Conservation (phyloP, 2,797 vertebrate genomes). For the Pangasius djambal region DNA sequence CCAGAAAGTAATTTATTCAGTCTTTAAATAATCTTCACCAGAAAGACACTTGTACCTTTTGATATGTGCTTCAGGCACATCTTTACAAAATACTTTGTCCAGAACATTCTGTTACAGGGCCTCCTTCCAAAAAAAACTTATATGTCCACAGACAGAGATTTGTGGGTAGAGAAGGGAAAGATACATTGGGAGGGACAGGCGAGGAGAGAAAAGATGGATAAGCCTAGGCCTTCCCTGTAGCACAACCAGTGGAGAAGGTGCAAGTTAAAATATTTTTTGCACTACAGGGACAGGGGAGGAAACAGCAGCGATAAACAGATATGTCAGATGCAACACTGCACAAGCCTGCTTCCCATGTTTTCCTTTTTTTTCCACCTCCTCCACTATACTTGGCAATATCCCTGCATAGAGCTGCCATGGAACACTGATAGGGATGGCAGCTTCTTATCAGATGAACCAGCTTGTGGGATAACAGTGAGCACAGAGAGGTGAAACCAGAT, state of each 20-base stretch:
- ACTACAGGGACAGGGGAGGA: constrained; percentile 52
- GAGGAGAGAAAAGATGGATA: constrained; percentile 10
- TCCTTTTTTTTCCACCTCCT: constrained; percentile 22
- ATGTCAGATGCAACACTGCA: constrained; percentile 54
- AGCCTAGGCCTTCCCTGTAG: constrained; percentile 34
- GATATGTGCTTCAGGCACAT: constrained; percentile 33
- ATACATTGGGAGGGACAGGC: constrained; percentile 10
- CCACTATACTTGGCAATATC: constrained; percentile 49
- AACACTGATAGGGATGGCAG: constrained; percentile 64
- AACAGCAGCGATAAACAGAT: constrained; percentile 63
- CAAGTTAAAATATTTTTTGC: constrained; percentile 68
- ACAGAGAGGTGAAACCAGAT: constrained; percentile 30
- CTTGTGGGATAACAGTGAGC: constrained; percentile 43
- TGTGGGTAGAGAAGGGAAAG: constrained; percentile 31
- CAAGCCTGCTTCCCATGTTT: constrained; percentile 49
- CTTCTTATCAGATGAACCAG: constrained; percentile 72
- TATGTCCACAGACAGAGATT: constrained; percentile 28
- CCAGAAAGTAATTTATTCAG: constrained; percentile 22
- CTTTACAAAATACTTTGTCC: constrained; percentile 39
- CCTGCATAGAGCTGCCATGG: constrained; percentile 47
- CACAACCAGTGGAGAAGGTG: constrained; percentile 44
- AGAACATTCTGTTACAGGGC: constrained; percentile 7
- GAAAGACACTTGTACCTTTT: constrained; percentile 42
- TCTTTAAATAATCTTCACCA: constrained; percentile 37
- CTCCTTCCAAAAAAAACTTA: constrained; percentile 23